Evolutionary conservation across 1,140 invertebrate genomes (phyloP).

Genomic region (Hormaphis cornu): DNA sequence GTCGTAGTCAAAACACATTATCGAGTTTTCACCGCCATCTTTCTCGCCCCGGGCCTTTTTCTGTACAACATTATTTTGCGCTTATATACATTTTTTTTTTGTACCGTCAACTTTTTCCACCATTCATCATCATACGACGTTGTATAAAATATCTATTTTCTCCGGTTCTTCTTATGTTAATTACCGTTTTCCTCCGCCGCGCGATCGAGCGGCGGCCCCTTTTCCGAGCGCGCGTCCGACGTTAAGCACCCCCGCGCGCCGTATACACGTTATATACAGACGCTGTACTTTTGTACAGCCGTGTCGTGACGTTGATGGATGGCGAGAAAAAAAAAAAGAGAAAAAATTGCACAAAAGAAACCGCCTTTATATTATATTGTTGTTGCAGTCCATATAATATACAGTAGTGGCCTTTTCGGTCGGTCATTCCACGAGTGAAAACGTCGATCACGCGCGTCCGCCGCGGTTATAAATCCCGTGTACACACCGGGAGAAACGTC

Average conservation of each 20-base stretch:
- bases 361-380: neutral
- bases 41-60: neutral
- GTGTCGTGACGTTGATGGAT: constrained; percentile 30
- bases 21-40: neutral
- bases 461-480: constrained; percentile 1
- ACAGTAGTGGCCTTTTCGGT: neutral
- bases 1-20: too few relatives aligned
- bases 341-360: constrained; percentile 4
- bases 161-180: constrained; percentile 26
- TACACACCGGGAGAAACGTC: too few relatives aligned
- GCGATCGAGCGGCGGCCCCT: neutral
- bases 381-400: neutral
- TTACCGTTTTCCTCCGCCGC: neutral
- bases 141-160: constrained; percentile 25
- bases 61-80: too few relatives aligned
- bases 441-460: neutral
- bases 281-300: too few relatives aligned
- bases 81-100: neutral
- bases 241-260: neutral
- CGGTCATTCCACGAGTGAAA: constrained; percentile 17
- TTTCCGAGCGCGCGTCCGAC: constrained; percentile 5
- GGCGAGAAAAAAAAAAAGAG: neutral
- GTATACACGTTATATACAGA: too few relatives aligned
- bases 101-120: neutral
- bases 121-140: constrained; percentile 19